Percentiles rank a stretch among this genome's conserved stretches.
Conservation (phyloP, 2,113 vertebrate species). For the Anguilla japonica region DNA sequence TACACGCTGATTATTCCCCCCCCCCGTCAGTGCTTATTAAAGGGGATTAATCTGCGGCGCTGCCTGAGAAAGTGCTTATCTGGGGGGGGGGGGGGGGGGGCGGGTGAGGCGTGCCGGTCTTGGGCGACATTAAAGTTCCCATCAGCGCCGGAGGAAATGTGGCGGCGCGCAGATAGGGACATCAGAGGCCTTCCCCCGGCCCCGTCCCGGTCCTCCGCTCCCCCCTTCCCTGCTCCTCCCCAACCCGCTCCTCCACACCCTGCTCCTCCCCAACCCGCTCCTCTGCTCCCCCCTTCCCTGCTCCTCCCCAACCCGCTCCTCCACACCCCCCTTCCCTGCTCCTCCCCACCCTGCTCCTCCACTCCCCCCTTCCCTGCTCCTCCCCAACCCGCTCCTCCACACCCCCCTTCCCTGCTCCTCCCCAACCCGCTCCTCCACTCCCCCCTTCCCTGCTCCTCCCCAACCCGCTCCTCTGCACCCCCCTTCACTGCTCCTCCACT, state of each 20-base stretch:
- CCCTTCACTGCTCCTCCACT: no score
- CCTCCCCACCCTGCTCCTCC: no score
- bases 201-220: slow-evolving; percentile 21
- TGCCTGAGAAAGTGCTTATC: slow-evolving; percentile 83
- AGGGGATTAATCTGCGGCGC: slow-evolving; percentile 84
- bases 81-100: slow-evolving; percentile 59
- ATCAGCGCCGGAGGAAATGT: slow-evolving; percentile 77
- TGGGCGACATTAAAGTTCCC: slow-evolving; percentile 78
- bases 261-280: neutral
- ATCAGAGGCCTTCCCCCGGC: slow-evolving; percentile 53
- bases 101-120: slow-evolving; percentile 54
- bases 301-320: no score
- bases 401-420: no score
- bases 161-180: slow-evolving; percentile 77
- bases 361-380: no score
- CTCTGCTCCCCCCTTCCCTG: no score
- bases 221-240: neutral
- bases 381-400: no score
- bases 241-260: neutral
- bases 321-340: no score
- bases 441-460: neutral
- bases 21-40: slow-evolving; percentile 82
- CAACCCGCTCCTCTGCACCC: no score
- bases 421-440: neutral
- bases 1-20: slow-evolving; percentile 77